A percentile compares a stretch with the other conserved stretches of the same genome.
phyloP scores from a whole-genome alignment of 2,888 invertebrate species.

The Ormyrus labotus region DNA sequence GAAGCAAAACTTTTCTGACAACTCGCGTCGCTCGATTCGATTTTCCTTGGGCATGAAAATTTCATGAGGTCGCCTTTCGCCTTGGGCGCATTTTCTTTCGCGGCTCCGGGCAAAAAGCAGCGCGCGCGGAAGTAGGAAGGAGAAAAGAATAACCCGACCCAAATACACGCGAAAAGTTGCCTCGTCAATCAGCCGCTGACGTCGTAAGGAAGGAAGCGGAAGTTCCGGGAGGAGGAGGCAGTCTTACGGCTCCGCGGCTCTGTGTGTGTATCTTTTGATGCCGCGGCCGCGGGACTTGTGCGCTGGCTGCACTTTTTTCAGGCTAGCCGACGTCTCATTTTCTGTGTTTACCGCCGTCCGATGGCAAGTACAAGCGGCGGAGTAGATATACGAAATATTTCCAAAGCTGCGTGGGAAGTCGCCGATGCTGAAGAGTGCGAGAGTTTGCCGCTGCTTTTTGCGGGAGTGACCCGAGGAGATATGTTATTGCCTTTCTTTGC shows the following conservation, averaged over 20 bases:
- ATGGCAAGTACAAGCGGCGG: not conserved
- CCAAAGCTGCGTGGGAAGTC: constrained; percentile 30
- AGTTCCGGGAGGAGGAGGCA: constrained; percentile 66
- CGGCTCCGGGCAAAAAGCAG: constrained; percentile 51
- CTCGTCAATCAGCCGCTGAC: constrained; percentile 72
- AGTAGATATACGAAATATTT: constrained; percentile 30
- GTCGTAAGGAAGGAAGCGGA: constrained; percentile 73
- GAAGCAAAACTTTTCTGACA: constrained; percentile 49
- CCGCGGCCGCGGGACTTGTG: not conserved
- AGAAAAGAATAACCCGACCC: constrained; percentile 68
- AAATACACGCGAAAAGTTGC: constrained; percentile 73
- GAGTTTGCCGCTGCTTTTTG: not conserved
- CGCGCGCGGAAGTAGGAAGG: constrained; percentile 47
- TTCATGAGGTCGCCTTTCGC: constrained; percentile 68
- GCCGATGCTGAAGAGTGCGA: constrained; percentile 17
- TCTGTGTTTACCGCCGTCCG: constrained; percentile 50
- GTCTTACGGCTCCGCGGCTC: not conserved
- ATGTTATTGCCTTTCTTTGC: constrained; percentile 49
- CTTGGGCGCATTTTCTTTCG: constrained; percentile 51
- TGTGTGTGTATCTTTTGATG: constrained; percentile 36
- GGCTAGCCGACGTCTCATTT: constrained; percentile 45
- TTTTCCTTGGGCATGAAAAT: constrained; percentile 66
- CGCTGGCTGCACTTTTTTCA: not conserved
- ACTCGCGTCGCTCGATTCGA: constrained; percentile 57
- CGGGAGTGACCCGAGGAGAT: constrained; percentile 9